Percentiles rank a stretch among this genome's conserved stretches.
phyloP scores from a whole-genome alignment of 2,888 invertebrate genomes.

The Lithophane leautieri region DNA sequence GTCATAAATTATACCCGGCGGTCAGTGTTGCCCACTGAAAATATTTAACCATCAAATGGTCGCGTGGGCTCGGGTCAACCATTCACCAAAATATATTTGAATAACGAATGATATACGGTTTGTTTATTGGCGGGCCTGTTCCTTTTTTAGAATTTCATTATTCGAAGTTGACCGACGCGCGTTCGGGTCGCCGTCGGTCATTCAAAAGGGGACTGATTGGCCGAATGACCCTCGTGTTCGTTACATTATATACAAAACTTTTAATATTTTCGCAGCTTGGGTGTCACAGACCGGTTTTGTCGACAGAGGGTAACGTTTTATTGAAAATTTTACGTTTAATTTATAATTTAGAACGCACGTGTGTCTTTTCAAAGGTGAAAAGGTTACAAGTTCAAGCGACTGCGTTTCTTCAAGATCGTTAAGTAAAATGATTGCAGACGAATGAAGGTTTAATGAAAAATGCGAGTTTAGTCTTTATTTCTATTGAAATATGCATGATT shows the following conservation, averaged over 20 bases:
- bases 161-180: constrained; percentile 84
- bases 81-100: constrained; percentile 89
- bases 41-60: constrained; percentile 89
- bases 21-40: constrained; percentile 86
- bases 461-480: constrained; percentile 44
- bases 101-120: constrained; percentile 90
- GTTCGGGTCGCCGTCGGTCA: constrained; percentile 86
- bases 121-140: constrained; percentile 90
- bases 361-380: constrained; percentile 84
- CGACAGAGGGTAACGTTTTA: constrained; percentile 74
- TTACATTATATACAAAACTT: constrained; percentile 85
- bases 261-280: constrained; percentile 89
- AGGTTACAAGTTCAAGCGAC: constrained; percentile 80
- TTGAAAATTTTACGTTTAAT: constrained; percentile 89
- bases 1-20: constrained; percentile 85
- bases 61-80: constrained; percentile 90
- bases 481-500: constrained; percentile 27
- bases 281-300: constrained; percentile 78
- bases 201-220: constrained; percentile 79
- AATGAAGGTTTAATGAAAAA: constrained; percentile 25
- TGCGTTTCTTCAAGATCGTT: constrained; percentile 69
- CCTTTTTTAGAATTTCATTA: constrained; percentile 88
- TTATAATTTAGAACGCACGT: constrained; percentile 86
- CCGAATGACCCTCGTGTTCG: constrained; percentile 81
- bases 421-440: constrained; percentile 42